Evolutionary conservation across 2,888 invertebrate species (phyloP).

Genomic region (Hydrotaea cyrtoneurina): DNA sequence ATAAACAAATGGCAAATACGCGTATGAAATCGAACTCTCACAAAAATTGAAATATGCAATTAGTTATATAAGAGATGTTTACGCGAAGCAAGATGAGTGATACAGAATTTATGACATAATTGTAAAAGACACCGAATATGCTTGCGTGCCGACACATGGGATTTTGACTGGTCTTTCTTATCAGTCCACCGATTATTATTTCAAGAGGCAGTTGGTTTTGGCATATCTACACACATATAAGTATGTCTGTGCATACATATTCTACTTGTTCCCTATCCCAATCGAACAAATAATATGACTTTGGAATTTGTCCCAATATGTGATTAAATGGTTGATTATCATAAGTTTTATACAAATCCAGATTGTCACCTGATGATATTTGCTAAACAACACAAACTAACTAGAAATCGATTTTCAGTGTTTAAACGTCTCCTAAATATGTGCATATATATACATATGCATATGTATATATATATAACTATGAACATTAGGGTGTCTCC

Average conservation of each 20-base stretch:
- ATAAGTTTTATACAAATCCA: neutral
- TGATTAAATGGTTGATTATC: constrained; percentile 2
- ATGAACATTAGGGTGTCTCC: no score
- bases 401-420: neutral
- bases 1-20: neutral
- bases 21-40: neutral
- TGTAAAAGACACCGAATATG: neutral
- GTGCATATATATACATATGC: no score
- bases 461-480: no score
- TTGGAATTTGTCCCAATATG: constrained; percentile 11
- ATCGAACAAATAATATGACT: neutral
- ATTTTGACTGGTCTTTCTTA: neutral
- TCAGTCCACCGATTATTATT: neutral
- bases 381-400: neutral
- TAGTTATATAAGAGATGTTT: constrained; percentile 42
- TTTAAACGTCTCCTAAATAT: neutral
- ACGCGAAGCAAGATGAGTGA: neutral
- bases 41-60: neutral
- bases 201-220: neutral
- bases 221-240: neutral
- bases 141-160: no score
- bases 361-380: constrained; percentile 22
- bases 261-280: neutral
- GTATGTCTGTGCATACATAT: neutral
- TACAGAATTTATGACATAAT: constrained; percentile 47